phyloP scores from a whole-genome alignment of 2,797 vertebrate genomes.

The Chelidonichthys spinosus region DNA sequence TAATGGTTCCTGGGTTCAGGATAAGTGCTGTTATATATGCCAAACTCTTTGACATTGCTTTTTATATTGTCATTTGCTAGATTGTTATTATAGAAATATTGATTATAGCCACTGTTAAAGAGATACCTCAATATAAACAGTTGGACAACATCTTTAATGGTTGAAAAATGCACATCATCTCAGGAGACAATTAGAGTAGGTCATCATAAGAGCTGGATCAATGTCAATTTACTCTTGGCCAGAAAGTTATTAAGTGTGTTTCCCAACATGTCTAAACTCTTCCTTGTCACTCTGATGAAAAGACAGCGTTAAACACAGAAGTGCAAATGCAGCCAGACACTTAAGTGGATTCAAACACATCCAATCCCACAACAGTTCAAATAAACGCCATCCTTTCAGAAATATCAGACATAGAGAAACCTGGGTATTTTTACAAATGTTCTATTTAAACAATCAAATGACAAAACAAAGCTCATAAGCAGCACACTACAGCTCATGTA shows the following conservation, averaged over 20 bases:
- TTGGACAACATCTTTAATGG: neutral
- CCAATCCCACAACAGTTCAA: neutral
- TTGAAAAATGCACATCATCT: neutral
- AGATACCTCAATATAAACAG: neutral
- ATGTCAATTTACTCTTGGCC: conserved; percentile 14
- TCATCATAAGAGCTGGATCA: conserved; percentile 7
- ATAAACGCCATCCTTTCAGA: conserved; percentile 14
- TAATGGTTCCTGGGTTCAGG: neutral
- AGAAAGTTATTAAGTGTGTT: conserved; percentile 21
- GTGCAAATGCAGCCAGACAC: neutral
- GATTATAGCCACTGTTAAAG: neutral
- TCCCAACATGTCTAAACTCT: conserved; percentile 18
- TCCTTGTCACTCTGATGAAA: neutral
- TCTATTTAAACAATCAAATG: conserved; percentile 24
- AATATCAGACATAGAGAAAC: conserved; percentile 12
- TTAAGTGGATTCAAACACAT: neutral
- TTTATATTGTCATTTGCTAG: neutral
- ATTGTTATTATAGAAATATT: neutral
- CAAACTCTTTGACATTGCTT: neutral
- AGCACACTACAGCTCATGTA: conserved; percentile 1
- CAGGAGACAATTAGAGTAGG: neutral
- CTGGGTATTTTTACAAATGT: neutral
- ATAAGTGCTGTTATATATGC: neutral
- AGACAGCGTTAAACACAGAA: conserved; percentile 1
- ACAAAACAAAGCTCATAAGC: neutral